Conservation (phyloP, 2,888 invertebrate species). For the Drosophila ezoana region DNA sequence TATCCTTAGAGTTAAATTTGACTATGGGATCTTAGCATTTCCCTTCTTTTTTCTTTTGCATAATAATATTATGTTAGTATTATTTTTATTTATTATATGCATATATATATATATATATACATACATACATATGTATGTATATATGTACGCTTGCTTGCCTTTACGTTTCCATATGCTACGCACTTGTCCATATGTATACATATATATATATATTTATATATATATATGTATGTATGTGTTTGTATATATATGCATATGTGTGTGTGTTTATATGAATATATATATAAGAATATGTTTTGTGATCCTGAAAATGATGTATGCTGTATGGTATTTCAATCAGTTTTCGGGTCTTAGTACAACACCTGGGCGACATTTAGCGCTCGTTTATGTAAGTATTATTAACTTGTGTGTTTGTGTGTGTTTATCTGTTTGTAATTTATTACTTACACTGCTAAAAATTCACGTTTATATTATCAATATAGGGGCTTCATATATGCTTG, state of each 20-base stretch:
- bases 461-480: constrained; percentile 78
- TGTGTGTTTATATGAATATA: background rate
- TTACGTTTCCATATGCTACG: constrained; percentile 36
- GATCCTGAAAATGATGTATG: constrained; percentile 61
- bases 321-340: constrained; percentile 36
- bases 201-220: background rate
- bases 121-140: constrained; percentile 16
- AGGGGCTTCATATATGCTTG: constrained; percentile 63
- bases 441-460: constrained; percentile 78
- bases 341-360: constrained; percentile 33
- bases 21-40: constrained; percentile 50
- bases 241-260: background rate
- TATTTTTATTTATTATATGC: constrained; percentile 28
- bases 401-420: constrained; percentile 52
- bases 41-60: constrained; percentile 38
- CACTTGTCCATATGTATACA: constrained; percentile 6
- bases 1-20: constrained; percentile 54
- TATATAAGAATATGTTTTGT: constrained; percentile 50
- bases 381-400: constrained; percentile 15
- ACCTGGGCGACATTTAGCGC: constrained; percentile 17
- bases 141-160: constrained; percentile 23
- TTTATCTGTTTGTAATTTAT: constrained; percentile 53
- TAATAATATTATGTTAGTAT: constrained; percentile 37
- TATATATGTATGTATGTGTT: background rate
- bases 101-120: constrained; percentile 29